Evolutionary conservation across 2,113 vertebrate species (phyloP), one percentile per base, ranked within the genome.

Genomic region (Paraplagusia blochii): DNA sequence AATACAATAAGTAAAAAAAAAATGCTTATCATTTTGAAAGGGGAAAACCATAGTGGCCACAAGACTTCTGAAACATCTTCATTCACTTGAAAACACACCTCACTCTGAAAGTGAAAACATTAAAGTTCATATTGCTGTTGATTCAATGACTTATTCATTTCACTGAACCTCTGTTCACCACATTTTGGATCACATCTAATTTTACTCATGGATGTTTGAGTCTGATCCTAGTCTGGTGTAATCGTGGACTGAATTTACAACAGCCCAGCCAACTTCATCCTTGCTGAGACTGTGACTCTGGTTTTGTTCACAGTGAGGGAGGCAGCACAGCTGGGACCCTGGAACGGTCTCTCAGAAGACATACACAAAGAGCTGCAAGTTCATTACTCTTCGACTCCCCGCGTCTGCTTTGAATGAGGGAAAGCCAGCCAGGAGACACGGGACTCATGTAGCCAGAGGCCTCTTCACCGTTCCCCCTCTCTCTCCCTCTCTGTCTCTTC

Each of bases 331-430:
- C 49, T 69, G 69, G 50, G 47, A 64, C 44, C 48, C 11, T 59
- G 48, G 54, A 63, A 54, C 40, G 17, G 34, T 17, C 49, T 59
- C 29, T 34, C 15, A 33, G 22, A 63, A 44, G 14, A 58, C 1
- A 1, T 47, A 29, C 3, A 61, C 18, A 34, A 44, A 9, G 55
- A 62, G 45, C 38, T 61, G 29, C 66, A 49, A 78, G 54, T 77
- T 77, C 40, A 78, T 59, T 29, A 54, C 44, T 58, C 69, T 52
- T 63, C 29, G 29, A 58, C 33, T 77, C 46, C 11, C 8, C 0
- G 9, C 9, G 18, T 49, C 53, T 66, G 65, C 62, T 73, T 53
- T 54, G 48, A 67, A 18, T 62, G 35, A 79, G 71, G 67, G 43
- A 17, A 49, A 69, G 36, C 73, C 42, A 47, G 35, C 50, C 38